phyloP scores from a whole-genome alignment of 2,113 vertebrate genomes.

The Hippocampus abdominalis region DNA sequence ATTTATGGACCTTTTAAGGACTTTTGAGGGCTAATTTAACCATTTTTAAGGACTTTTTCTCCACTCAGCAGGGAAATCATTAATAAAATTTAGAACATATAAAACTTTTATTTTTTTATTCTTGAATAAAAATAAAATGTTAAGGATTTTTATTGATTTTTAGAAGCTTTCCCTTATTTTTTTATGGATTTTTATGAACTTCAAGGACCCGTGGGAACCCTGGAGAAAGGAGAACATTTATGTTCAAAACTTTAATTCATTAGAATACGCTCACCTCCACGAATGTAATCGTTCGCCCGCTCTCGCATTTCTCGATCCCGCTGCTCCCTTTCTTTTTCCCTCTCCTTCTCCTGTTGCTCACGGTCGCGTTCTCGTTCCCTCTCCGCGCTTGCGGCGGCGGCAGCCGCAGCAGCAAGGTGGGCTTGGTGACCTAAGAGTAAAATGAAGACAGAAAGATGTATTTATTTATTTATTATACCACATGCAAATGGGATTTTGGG shows the following conservation, averaged over 20 bases:
- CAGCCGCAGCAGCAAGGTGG: conserved; percentile 78
- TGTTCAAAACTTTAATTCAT: not conserved
- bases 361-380: conserved; percentile 76
- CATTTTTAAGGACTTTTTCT: too few species aligned
- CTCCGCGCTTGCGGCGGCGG: conserved; percentile 74
- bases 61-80: too few species aligned
- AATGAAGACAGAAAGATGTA: conserved; percentile 25
- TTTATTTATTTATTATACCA: conserved; percentile 4
- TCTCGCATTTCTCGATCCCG: conserved; percentile 62
- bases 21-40: too few species aligned
- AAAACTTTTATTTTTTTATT: too few species aligned
- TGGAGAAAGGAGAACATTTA: not conserved
- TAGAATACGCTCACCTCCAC: conserved; percentile 51
- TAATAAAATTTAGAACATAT: too few species aligned
- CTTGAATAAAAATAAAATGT: too few species aligned
- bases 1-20: too few species aligned
- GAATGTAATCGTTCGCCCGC: conserved; percentile 66
- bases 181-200: too few species aligned
- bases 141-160: too few species aligned
- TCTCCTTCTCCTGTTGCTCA: conserved; percentile 63
- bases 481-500: not conserved
- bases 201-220: too few species aligned
- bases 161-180: too few species aligned
- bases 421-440: conserved; percentile 79
- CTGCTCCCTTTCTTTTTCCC: conserved; percentile 58